Base-by-base conservation (phyloP, 2,888 invertebrate species). In the Lamellibrachia columna region DNA sequence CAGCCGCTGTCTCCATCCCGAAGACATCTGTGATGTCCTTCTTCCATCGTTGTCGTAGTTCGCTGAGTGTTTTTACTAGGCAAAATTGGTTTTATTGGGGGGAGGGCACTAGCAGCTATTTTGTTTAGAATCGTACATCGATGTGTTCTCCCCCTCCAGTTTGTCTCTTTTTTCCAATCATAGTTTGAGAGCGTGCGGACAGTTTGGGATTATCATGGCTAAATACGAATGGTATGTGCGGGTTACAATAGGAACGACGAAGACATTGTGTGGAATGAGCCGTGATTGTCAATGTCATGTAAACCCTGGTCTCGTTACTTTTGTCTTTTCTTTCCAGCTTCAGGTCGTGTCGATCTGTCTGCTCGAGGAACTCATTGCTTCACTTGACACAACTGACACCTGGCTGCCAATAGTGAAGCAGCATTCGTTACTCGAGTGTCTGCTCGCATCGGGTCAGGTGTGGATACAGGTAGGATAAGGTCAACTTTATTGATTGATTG, bases 351-450 rank as follows among this genome's bases (percentile, higher is more conserved):
- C 94, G 9, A 94, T 95, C 75, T 95, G 95, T 92, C 93, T 95
- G 53, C 92, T 96, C 93, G 95, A 95, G 92, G 96, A 96, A 93
- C 92, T 96, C 22, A 94, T 96, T 22, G 94, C 94, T 52, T 93
- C 93, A 91, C 94, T 95, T 53, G 93, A 93, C 9, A 94, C 94
- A 3, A 92, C 94, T 11, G 94, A 93, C 7, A 52, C 94, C 40
- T 96, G 96, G 95, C 93, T 96, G 91, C 95, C 95, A 7, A 93
- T 95, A 6, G 92, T 96, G 91, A 95, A 95, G 91, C 95, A 96
- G 92, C 93, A 95, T 92, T 93, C 95, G 11, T 94, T 95, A 28
- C 93, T 96, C 0, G 94, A 95, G 1, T 94, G 95, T 9, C 93
- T 96, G 7, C 94, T 96, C 52, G 93, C 95, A 7, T 95, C 95